phyloP scores from a whole-genome alignment of 2,113 vertebrate genomes.

The Mus spicilegus region DNA sequence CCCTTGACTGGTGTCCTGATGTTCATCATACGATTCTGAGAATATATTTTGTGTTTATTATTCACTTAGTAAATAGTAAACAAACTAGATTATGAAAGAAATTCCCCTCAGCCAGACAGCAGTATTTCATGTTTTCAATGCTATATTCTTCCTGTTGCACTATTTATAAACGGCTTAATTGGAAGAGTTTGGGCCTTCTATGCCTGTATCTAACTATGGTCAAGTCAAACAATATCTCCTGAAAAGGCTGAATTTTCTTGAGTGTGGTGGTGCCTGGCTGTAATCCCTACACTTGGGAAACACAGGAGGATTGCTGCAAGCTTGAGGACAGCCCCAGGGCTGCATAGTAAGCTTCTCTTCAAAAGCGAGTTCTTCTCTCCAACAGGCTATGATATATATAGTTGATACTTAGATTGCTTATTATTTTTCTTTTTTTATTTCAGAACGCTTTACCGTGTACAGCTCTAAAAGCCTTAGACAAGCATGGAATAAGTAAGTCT shows the following conservation, averaged over 20 bases:
- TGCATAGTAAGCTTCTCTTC: not conserved
- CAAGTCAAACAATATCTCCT: not conserved
- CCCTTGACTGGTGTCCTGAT: not conserved
- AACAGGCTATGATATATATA: constrained; percentile 46
- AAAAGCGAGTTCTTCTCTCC: constrained; percentile 17
- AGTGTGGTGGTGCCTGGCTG: not conserved
- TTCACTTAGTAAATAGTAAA: not conserved
- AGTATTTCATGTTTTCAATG: constrained; percentile 1
- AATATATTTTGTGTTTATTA: not conserved
- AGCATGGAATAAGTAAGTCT: constrained; percentile 99
- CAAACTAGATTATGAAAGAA: constrained; percentile 20
- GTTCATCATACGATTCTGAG: not conserved
- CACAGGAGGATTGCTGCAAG: not conserved
- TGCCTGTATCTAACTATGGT: not conserved
- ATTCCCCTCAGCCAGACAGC: not conserved
- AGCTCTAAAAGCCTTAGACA: constrained; percentile 96
- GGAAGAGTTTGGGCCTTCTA: not conserved
- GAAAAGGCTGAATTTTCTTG: not conserved
- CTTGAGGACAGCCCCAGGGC: not conserved
- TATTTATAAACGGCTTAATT: not conserved
- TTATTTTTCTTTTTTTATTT: constrained; percentile 77
- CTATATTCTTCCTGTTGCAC: not conserved
- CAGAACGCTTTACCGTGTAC: constrained; percentile 96
- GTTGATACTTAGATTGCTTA: constrained; percentile 62
- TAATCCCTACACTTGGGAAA: not conserved